phyloP scores from a whole-genome alignment of 2,888 invertebrate genomes.

The Dorcus parallelipipedus region DNA sequence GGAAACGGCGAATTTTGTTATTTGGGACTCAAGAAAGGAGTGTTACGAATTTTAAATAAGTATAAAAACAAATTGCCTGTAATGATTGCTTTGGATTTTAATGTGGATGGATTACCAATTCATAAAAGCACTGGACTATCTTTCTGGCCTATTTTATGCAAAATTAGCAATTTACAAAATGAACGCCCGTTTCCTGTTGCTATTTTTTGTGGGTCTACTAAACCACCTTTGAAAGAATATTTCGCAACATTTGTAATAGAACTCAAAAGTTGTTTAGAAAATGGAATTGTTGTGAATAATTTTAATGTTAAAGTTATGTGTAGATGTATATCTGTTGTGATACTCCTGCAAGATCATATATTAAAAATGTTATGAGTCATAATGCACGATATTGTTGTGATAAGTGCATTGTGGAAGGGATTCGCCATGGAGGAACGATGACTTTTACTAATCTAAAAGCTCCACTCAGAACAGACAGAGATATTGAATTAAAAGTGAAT shows the following conservation, averaged over 20 bases:
- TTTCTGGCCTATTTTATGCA: conserved; percentile 24
- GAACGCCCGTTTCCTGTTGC: conserved; percentile 1
- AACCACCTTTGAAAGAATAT: not conserved
- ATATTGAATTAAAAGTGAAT: conserved; percentile 20
- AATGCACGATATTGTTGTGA: conserved; percentile 15
- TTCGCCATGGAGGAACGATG: conserved; percentile 19
- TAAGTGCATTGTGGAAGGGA: conserved; percentile 25
- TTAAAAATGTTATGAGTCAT: conserved; percentile 24
- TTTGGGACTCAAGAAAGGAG: too few species aligned
- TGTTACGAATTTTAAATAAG: too few species aligned
- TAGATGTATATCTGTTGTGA: conserved; percentile 23
- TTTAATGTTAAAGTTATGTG: not conserved
- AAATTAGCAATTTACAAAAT: conserved; percentile 9
- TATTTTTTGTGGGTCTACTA: conserved; percentile 1
- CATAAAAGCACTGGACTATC: conserved; percentile 18
- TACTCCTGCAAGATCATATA: conserved; percentile 25
- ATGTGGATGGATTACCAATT: conserved; percentile 26
- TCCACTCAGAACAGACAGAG: conserved; percentile 21
- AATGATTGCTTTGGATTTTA: conserved; percentile 1
- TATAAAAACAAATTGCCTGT: too few species aligned
- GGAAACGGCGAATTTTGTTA: too few species aligned
- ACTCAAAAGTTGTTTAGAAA: not conserved
- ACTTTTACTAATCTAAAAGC: conserved; percentile 21
- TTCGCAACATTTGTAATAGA: not conserved
- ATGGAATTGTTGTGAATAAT: not conserved